A percentile compares a stretch with the other conserved stretches of the same genome.
These are phyloP conservation scores for Knipowitschia caucasica DNA, from an alignment of 2,797 vertebrate species.

Conservation along the genomic window DNA sequence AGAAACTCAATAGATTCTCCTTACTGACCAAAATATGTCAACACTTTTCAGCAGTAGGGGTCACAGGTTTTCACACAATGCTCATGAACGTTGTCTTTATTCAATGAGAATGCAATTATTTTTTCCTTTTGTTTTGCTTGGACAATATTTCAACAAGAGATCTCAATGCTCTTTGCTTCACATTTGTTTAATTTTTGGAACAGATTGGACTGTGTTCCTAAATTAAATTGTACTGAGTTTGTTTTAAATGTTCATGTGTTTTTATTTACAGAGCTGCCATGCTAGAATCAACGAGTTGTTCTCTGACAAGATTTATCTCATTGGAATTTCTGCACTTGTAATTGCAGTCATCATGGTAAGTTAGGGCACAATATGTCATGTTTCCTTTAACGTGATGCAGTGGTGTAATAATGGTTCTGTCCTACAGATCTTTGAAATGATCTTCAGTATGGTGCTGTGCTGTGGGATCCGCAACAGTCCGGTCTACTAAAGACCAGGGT, in stretches of 20 bases:
- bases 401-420: constrained; percentile 3
- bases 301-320: constrained; percentile 87
- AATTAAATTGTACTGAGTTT: no score
- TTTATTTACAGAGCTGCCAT: constrained; percentile 76
- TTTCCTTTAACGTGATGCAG: neutral
- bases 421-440: constrained; percentile 96
- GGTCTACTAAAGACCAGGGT: constrained; percentile 79
- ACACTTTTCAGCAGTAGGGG: no score
- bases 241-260: neutral
- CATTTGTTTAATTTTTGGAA: neutral
- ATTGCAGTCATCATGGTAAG: constrained; percentile 95
- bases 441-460: constrained; percentile 98
- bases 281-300: constrained; percentile 82
- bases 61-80: no score
- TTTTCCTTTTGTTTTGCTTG: no score
- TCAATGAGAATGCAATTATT: no score
- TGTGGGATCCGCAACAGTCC: constrained; percentile 96
- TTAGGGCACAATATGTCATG: constrained; percentile 41
- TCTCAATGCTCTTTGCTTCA: neutral
- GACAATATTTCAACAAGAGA: no score
- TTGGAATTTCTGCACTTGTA: constrained; percentile 87
- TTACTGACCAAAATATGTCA: no score
- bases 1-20: no score
- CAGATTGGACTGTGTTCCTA: neutral
- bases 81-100: no score